Evolutionary conservation across 2,888 invertebrate species (phyloP).

Genomic region (Microplitis deprimator): DNA sequence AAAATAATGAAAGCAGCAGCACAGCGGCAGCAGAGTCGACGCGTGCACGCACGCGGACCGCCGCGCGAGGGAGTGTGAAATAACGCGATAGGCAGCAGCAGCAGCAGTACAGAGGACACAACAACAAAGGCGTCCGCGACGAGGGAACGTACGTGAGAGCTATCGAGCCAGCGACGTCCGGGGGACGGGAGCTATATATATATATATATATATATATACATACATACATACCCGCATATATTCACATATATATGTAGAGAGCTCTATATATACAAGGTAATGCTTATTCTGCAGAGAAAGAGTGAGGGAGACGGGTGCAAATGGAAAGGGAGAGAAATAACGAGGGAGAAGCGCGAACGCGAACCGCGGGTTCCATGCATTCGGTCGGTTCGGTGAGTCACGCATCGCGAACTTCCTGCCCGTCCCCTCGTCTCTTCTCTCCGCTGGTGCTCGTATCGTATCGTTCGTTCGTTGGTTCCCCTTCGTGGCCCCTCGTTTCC

Average conservation of each 20-base stretch:
- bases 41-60: constrained; percentile 42
- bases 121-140: constrained; percentile 65
- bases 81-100: constrained; percentile 67
- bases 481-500: constrained; percentile 18
- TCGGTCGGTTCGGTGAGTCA: constrained; percentile 69
- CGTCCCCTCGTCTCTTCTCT: constrained; percentile 38
- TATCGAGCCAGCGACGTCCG: constrained; percentile 13
- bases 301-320: constrained; percentile 17
- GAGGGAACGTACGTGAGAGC: constrained; percentile 54
- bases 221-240: neutral
- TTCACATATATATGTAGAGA: too few species aligned
- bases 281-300: constrained; percentile 14
- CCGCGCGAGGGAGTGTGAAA: constrained; percentile 65
- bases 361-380: constrained; percentile 66
- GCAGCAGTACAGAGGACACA: constrained; percentile 12
- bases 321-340: constrained; percentile 40
- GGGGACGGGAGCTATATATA: constrained; percentile 10
- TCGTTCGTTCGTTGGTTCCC: constrained; percentile 33
- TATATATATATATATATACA: constrained; percentile 42
- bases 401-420: constrained; percentile 71
- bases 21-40: constrained; percentile 19
- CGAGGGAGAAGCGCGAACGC: constrained; percentile 58
- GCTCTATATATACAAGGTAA: neutral
- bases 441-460: constrained; percentile 43
- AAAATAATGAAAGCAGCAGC: constrained; percentile 30